Conservation (phyloP, 2,113 vertebrate genomes). For the Brachirus orientalis region DNA sequence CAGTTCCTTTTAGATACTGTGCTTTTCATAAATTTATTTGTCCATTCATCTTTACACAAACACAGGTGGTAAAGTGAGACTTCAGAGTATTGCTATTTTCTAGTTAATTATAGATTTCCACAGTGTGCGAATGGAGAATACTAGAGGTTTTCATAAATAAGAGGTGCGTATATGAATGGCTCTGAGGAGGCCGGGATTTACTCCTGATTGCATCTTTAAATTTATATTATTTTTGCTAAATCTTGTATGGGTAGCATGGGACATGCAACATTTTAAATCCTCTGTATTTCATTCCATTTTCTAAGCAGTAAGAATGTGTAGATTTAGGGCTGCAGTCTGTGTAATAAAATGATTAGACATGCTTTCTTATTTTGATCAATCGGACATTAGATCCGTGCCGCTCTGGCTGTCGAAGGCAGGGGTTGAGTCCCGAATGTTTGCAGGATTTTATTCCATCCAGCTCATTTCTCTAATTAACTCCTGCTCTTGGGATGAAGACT, state of each 20-base stretch:
- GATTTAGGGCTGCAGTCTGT: too few relatives aligned
- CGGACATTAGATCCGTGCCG: background rate
- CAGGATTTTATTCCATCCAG: slow-evolving; percentile 14
- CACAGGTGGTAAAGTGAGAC: background rate
- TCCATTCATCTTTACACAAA: background rate
- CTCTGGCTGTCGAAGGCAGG: background rate
- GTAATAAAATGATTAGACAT: background rate
- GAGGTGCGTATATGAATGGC: background rate
- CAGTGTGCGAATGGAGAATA: background rate
- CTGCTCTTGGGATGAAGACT: slow-evolving; percentile 19
- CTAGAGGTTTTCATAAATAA: background rate
- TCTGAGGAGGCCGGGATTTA: background rate
- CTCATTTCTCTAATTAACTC: slow-evolving; percentile 46
- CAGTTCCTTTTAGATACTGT: background rate
- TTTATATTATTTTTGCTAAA: too few relatives aligned
- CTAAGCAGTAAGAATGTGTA: background rate
- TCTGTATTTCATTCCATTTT: background rate
- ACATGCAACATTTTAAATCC: background rate
- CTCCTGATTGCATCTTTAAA: too few relatives aligned
- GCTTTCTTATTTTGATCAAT: background rate
- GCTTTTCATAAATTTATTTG: background rate
- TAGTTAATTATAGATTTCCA: background rate
- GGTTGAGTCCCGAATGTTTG: background rate
- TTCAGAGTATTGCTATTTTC: background rate
- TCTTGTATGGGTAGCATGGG: too few relatives aligned